Evolutionary conservation across 1,140 invertebrate genomes (phyloP).

Genomic region (Stratiolaelaps scimitus): DNA sequence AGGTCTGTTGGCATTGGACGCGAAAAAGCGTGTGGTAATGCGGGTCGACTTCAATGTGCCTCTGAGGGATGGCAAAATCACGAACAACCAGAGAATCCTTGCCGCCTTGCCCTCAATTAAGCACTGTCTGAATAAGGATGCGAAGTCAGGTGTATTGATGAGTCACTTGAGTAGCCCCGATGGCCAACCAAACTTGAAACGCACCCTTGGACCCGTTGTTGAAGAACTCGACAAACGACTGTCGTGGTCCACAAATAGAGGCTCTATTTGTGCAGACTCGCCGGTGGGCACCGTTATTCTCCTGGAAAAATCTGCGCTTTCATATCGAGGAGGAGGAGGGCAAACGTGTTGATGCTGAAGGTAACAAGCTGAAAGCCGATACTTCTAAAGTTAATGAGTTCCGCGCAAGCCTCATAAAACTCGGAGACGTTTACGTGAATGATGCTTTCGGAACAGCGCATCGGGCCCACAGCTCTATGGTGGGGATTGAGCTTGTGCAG

Average conservation of each 20-base stretch:
- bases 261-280: constrained; percentile 68
- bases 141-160: constrained; percentile 89
- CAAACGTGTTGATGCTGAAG: constrained; percentile 75
- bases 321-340: constrained; percentile 99
- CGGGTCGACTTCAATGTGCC: constrained; percentile 99
- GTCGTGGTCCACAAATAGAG: constrained; percentile 84
- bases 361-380: constrained; percentile 75
- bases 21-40: constrained; percentile 64
- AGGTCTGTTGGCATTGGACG: constrained; percentile 61
- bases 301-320: constrained; percentile 92
- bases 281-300: constrained; percentile 73
- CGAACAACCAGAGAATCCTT: constrained; percentile 93
- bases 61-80: constrained; percentile 87
- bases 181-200: constrained; percentile 68
- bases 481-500: constrained; percentile 65
- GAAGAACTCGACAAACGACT: constrained; percentile 83
- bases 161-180: constrained; percentile 94
- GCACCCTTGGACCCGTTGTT: constrained; percentile 78
- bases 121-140: constrained; percentile 81
- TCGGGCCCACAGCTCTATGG: constrained; percentile 73
- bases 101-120: constrained; percentile 87
- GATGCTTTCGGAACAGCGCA: constrained; percentile 99
- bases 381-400: constrained; percentile 68
- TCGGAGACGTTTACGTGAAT: constrained; percentile 96
- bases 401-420: constrained; percentile 72